Percentiles rank a stretch among this genome's conserved stretches.
These are phyloP conservation scores for Leptobrachium leishanense DNA, from an alignment of 2,113 vertebrate genomes.

Conservation along the genomic window DNA sequence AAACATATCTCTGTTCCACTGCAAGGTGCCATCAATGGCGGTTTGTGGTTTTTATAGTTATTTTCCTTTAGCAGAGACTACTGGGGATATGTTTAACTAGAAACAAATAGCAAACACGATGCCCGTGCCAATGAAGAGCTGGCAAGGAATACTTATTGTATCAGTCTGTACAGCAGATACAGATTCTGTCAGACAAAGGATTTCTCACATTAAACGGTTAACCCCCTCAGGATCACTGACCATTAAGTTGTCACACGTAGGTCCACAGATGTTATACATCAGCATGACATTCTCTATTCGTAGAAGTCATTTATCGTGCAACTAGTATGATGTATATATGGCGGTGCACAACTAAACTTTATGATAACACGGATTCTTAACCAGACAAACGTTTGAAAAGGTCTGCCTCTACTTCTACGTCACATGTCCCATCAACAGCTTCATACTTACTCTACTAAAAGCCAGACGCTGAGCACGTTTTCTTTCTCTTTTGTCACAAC, in stretches of 20 bases:
- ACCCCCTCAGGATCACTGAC: neutral
- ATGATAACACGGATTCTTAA: too few relatives aligned
- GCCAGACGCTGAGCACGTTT: constrained; percentile 68
- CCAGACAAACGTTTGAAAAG: too few relatives aligned
- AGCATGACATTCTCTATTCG: too few relatives aligned
- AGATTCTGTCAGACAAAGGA: constrained; percentile 7
- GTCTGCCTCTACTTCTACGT: too few relatives aligned
- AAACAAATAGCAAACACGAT: constrained; percentile 43
- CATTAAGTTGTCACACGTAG: neutral
- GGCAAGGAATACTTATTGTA: constrained; percentile 28
- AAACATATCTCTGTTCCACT: constrained; percentile 21
- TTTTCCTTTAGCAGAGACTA: constrained; percentile 31
- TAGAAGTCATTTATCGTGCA: too few relatives aligned
- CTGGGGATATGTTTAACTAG: constrained; percentile 40
- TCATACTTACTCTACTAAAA: constrained; percentile 74
- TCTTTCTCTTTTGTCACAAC: constrained; percentile 65
- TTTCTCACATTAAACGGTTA: neutral
- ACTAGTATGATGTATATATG: too few relatives aligned
- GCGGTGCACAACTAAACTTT: too few relatives aligned
- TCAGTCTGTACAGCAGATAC: constrained; percentile 21
- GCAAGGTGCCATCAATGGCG: constrained; percentile 23
- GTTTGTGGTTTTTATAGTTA: constrained; percentile 39
- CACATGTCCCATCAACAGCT: too few relatives aligned
- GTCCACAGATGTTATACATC: too few relatives aligned
- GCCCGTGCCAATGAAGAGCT: constrained; percentile 27